phyloP scores from a whole-genome alignment of 2,113 vertebrate genomes.

The Misgurnus mizolepis region DNA sequence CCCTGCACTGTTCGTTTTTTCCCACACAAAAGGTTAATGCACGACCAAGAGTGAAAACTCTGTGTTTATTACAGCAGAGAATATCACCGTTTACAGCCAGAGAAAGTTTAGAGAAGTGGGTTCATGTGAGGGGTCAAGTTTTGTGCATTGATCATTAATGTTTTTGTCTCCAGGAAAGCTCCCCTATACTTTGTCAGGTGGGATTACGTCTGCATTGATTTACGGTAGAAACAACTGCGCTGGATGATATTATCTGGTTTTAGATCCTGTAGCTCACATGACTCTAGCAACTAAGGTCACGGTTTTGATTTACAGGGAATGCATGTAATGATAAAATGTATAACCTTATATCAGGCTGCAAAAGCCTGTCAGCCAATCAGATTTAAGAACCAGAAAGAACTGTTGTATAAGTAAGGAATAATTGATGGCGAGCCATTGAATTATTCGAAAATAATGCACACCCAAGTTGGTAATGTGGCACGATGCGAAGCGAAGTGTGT shows the following conservation, averaged over 20 bases:
- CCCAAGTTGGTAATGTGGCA: no score
- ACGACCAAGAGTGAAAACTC: not conserved
- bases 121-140: not conserved
- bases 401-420: no score
- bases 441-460: no score
- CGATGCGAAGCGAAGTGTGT: no score
- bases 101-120: not conserved
- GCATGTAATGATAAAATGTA: no score
- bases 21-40: constrained; percentile 4
- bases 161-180: constrained; percentile 5
- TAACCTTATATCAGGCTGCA: no score
- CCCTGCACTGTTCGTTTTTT: constrained; percentile 3
- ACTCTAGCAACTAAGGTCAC: no score
- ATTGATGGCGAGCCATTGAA: no score
- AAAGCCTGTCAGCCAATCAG: no score
- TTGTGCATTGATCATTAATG: constrained; percentile 6
- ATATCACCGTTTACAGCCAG: constrained; percentile 28
- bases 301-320: no score
- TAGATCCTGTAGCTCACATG: not conserved
- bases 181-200: not conserved
- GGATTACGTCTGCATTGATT: not conserved
- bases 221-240: not conserved
- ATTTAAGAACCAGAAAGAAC: no score
- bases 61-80: constrained; percentile 25
- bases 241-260: not conserved